Base-by-base conservation (phyloP, 1,140 invertebrate species). In the Prorops nasuta region DNA sequence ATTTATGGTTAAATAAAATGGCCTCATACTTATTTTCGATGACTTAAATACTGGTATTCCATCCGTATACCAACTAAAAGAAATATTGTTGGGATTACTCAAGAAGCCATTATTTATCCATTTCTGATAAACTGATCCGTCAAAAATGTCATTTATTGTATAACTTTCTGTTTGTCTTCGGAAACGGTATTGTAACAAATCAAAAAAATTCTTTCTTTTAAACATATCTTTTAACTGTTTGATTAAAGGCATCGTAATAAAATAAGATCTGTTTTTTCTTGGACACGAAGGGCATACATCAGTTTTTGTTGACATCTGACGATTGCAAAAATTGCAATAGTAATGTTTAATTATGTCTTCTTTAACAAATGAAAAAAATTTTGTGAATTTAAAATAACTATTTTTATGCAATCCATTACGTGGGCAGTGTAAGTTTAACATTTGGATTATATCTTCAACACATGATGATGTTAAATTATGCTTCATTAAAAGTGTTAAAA, bases 371-470 rank as follows among this genome's bases (percentile, higher is more conserved):
- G 15, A 32, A 22, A 52, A 52, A 41, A 40, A 46, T 22, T 52
- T 45, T 41, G 32, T 38, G 16, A 52, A 46, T 36, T 52, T 52
- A 35, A 21, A 46, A 14, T 46, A 35, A 19, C 50, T 52, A 35
- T 46, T 52, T 24, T 21, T 36, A n/a, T 35, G 15, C 16, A 50
- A 50, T 7, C 24, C 24, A 3, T 43, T 9, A 6, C 9, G 3
- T 10, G 19, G 19, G 36, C 48, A 50, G 16, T 50, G 48, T 16
- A 50, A 43, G n/a, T 44, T 32, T 7, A 44, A 41, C 8, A 43
- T 28, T 8, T 7, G 17, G 16, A 37, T 44, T 17, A 50, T 45
- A 44, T 51, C 43, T 45, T 32, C 16, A 24, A 51, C 4, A 21
- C 37, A 45, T 20, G 34, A 15, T 20, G 28, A 12, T 3, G 42